Conservation (phyloP, 1,140 invertebrate species). For the Thaumatotibia leucotreta region DNA sequence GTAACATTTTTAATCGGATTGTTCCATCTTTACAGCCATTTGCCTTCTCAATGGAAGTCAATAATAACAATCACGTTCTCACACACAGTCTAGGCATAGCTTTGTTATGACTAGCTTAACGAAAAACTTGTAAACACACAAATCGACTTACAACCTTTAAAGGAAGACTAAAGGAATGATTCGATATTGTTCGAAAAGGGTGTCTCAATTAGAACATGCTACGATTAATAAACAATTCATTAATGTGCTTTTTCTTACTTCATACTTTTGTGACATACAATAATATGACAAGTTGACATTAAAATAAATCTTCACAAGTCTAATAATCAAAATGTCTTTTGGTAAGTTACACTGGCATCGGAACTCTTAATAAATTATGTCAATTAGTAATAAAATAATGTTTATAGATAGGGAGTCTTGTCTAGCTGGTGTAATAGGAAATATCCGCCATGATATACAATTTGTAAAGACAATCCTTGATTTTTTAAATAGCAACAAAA, state of each 20-base stretch:
- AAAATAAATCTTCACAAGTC: too few relatives aligned
- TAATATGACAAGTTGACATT: background rate
- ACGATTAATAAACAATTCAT: background rate
- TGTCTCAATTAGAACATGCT: background rate
- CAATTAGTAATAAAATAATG: background rate
- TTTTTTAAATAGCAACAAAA: too few relatives aligned
- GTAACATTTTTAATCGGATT: background rate
- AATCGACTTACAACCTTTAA: background rate
- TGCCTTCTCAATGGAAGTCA: background rate
- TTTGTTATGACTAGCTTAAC: background rate
- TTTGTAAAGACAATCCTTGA: too few relatives aligned
- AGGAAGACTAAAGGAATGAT: background rate
- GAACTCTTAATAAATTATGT: background rate
- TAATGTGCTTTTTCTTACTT: background rate
- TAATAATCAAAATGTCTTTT: background rate
- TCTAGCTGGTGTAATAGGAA: too few relatives aligned
- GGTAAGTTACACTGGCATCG: background rate
- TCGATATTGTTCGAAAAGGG: background rate
- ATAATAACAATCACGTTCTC: background rate
- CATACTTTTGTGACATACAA: background rate
- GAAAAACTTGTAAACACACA: background rate
- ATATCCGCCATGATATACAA: too few relatives aligned
- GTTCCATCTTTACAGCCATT: background rate
- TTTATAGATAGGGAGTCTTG: too few relatives aligned
- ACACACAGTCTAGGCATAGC: background rate